These are phyloP conservation scores for Prorops nasuta DNA, from an alignment of 1,140 invertebrate species.

Conservation along the genomic window DNA sequence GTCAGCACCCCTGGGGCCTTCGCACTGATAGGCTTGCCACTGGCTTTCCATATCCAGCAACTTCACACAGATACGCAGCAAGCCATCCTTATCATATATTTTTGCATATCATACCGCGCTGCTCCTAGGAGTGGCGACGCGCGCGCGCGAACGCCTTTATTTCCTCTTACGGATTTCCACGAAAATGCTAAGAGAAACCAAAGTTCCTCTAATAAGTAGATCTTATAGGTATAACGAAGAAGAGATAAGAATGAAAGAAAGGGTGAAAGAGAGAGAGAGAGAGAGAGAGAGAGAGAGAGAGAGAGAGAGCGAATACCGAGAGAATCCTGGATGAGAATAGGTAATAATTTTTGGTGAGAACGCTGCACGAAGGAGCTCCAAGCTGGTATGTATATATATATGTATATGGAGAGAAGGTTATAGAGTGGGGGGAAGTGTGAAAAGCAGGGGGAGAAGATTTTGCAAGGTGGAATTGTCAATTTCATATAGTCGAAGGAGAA, in stretches of 20 bases:
- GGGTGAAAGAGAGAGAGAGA: neutral
- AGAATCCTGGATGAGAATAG: too few species aligned
- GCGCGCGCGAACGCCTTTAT: too few species aligned
- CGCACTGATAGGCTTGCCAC: constrained; percentile 38
- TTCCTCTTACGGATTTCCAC: too few species aligned
- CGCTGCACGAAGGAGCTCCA: too few species aligned
- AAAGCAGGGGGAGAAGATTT: neutral
- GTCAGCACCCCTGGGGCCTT: constrained; percentile 23
- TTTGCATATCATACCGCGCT: constrained; percentile 43
- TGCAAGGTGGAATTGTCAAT: constrained; percentile 34
- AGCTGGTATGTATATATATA: too few species aligned
- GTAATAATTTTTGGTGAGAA: too few species aligned
- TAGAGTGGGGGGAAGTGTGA: neutral
- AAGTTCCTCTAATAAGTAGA: too few species aligned
- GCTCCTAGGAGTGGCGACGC: too few species aligned
- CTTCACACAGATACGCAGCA: constrained; percentile 2
- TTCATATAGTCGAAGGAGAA: constrained; percentile 35
- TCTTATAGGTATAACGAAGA: too few species aligned
- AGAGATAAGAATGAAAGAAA: constrained; percentile 12
- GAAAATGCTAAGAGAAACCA: too few species aligned
- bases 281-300: neutral
- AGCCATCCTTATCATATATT: constrained; percentile 43
- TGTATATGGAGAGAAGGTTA: too few species aligned
- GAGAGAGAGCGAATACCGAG: too few species aligned
- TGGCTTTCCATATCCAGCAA: constrained; percentile 33